Evolutionary conservation across 2,888 invertebrate species (phyloP).

Genomic region (Dolomedes plantarius): DNA sequence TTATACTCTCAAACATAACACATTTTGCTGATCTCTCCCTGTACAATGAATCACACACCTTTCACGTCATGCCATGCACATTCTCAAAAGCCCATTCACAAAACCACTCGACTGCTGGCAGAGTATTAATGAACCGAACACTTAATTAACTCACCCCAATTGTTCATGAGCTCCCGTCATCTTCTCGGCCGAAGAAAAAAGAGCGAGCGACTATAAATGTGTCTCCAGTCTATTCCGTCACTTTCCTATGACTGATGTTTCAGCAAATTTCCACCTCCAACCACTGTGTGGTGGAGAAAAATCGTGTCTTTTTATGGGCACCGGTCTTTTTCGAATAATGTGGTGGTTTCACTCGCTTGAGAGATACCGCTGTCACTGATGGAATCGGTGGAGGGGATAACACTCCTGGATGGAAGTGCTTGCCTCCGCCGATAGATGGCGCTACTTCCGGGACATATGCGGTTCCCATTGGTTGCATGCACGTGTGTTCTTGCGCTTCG

Average conservation of each 20-base stretch:
- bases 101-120: background rate
- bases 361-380: conserved; percentile 10
- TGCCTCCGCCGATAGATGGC: background rate
- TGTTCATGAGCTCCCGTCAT: conserved; percentile 50
- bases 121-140: background rate
- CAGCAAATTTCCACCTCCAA: background rate
- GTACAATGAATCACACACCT: too few relatives aligned
- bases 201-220: background rate
- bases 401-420: background rate
- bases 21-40: too few relatives aligned
- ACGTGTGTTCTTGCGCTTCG: background rate
- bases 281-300: conserved; percentile 1
- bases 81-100: background rate
- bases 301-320: background rate
- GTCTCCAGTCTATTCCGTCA: background rate
- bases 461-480: background rate
- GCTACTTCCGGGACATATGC: background rate
- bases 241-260: background rate
- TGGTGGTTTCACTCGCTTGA: background rate
- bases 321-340: background rate
- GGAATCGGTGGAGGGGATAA: background rate
- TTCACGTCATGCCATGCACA: too few relatives aligned
- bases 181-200: background rate
- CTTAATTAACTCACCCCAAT: conserved; percentile 46
- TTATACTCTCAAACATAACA: too few relatives aligned